A percentile compares a stretch with the other conserved stretches of the same genome.
Evolutionary conservation across 2,888 invertebrate species (phyloP).

Genomic region (Zygogramma bicolorata): DNA sequence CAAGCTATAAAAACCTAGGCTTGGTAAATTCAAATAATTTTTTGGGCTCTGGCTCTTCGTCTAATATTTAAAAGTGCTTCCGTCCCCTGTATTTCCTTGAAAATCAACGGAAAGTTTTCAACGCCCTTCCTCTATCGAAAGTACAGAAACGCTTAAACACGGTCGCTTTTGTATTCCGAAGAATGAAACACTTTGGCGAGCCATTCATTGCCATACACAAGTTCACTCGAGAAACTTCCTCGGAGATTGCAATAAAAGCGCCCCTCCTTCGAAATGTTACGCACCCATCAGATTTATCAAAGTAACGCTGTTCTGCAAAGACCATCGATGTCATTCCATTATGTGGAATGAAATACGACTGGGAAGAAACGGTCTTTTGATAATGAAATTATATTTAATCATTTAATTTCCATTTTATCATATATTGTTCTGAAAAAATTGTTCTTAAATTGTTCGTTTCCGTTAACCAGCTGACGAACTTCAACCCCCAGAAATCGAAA

Average conservation of each 20-base stretch:
- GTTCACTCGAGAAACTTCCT: neutral
- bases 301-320: neutral
- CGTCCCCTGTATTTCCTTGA: neutral
- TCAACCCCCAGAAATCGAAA: too few relatives aligned
- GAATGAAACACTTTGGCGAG: neutral
- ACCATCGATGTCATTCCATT: neutral
- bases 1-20: neutral
- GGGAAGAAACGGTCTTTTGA: neutral
- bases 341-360: neutral
- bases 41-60: neutral
- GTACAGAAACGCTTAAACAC: neutral
- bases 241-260: constrained; percentile 1
- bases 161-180: neutral
- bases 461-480: too few relatives aligned
- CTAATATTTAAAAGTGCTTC: neutral
- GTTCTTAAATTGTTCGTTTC: too few relatives aligned
- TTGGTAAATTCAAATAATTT: constrained; percentile 1
- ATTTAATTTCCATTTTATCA: too few relatives aligned
- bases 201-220: constrained; percentile 4
- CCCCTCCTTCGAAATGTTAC: neutral
- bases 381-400: too few relatives aligned
- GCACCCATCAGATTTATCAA: constrained; percentile 3
- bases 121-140: neutral
- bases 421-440: too few relatives aligned
- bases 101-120: neutral